A percentile compares a stretch with the other conserved stretches of the same genome.
phyloP scores from a whole-genome alignment of 2,888 invertebrate species.

The Lochmaea capreae region DNA sequence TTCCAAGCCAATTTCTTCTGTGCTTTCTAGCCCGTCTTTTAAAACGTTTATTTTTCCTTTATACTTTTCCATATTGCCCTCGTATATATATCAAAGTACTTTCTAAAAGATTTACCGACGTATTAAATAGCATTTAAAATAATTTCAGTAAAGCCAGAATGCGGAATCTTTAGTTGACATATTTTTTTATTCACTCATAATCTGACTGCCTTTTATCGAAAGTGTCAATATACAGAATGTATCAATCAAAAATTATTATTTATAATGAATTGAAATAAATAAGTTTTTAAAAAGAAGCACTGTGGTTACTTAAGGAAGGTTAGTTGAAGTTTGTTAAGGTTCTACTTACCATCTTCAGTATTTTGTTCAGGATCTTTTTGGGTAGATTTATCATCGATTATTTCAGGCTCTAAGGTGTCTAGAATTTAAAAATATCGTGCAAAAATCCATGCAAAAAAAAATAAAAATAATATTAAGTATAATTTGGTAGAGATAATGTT shows the following conservation, averaged over 20 bases:
- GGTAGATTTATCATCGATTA: constrained; percentile 56
- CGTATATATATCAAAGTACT: neutral
- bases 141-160: neutral
- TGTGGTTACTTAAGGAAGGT: neutral
- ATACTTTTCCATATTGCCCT: neutral
- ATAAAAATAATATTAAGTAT: neutral
- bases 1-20: neutral
- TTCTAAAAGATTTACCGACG: neutral
- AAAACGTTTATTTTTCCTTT: neutral
- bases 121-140: neutral
- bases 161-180: neutral
- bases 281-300: too few species aligned
- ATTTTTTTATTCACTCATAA: neutral
- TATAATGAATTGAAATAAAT: too few species aligned
- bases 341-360: constrained; percentile 55
- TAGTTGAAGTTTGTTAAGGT: neutral
- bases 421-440: constrained; percentile 52
- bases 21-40: neutral
- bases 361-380: constrained; percentile 51
- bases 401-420: constrained; percentile 65
- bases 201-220: neutral
- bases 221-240: neutral
- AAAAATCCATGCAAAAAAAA: constrained; percentile 39
- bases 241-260: neutral
- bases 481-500: too few species aligned